Percentiles rank a stretch among this genome's conserved stretches.
These are phyloP conservation scores for Ciconia stormi DNA, from an alignment of 2,113 vertebrate genomes.

Conservation along the genomic window DNA sequence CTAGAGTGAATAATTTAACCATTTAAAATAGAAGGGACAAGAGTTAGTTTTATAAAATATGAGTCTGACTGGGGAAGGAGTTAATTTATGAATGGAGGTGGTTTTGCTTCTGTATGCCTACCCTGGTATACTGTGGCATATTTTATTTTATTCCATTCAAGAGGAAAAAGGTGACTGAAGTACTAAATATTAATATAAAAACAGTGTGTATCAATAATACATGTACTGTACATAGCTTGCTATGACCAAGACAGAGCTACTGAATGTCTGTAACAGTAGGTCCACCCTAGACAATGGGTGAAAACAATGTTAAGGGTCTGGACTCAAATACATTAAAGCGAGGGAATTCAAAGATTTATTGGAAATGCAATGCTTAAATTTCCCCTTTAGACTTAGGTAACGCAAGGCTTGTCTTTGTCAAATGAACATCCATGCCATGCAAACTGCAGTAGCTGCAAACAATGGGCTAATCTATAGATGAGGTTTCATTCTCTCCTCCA, in stretches of 20 bases:
- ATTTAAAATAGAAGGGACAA: not conserved
- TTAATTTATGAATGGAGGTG: conserved; percentile 11
- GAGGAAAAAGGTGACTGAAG: not conserved
- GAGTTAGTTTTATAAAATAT: not conserved
- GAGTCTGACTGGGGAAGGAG: not conserved
- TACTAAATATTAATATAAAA: not conserved
- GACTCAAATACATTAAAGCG: not conserved
- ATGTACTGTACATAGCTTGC: not conserved
- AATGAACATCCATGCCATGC: fast-evolving
- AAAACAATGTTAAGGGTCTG: not conserved
- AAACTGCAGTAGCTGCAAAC: not conserved
- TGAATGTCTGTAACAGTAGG: not conserved
- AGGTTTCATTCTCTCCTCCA: not conserved
- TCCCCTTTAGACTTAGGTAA: not conserved
- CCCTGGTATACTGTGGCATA: not conserved
- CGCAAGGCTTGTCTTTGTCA: not conserved
- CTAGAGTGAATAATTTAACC: not conserved
- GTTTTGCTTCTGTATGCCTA: not conserved
- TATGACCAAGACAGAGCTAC: not conserved
- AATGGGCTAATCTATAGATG: fast-evolving
- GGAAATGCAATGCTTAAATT: not conserved
- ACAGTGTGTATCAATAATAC: not conserved
- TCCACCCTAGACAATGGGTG: not conserved
- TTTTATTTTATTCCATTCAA: not conserved
- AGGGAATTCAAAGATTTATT: not conserved